Conservation (phyloP, 2,888 invertebrate species). For the Trissoscelio sp. region DNA sequence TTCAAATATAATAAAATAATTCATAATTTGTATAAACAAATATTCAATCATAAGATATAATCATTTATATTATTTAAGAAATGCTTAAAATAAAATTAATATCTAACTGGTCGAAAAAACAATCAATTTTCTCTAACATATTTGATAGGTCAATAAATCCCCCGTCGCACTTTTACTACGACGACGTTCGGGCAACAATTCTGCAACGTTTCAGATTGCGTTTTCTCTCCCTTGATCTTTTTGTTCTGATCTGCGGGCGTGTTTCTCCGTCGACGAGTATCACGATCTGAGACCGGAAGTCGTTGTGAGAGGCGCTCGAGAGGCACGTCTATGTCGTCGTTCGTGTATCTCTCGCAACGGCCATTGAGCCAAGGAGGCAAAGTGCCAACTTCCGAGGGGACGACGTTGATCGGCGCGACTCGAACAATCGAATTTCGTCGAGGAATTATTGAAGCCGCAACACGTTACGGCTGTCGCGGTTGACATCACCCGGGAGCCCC, state of each 20-base stretch:
- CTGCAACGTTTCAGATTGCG: conserved; percentile 55
- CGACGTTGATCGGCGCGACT: conserved; percentile 46
- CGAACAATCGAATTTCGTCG: conserved; percentile 62
- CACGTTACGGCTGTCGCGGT: conserved; percentile 21
- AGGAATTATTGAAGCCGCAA: conserved; percentile 52
- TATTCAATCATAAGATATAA: too few relatives aligned
- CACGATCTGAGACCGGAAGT: conserved; percentile 66
- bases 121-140: neutral
- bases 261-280: conserved; percentile 56
- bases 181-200: conserved; percentile 33
- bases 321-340: conserved; percentile 48
- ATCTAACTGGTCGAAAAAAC: too few relatives aligned
- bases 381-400: conserved; percentile 64
- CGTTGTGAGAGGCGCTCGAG: conserved; percentile 59
- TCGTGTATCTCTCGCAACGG: conserved; percentile 43
- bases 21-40: too few relatives aligned
- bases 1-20: too few relatives aligned
- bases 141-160: conserved; percentile 33
- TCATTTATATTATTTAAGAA: too few relatives aligned
- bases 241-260: conserved; percentile 47
- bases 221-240: conserved; percentile 45
- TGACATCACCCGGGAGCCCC: neutral
- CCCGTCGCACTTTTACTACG: conserved; percentile 26
- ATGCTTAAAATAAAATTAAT: too few relatives aligned
- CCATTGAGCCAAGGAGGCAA: conserved; percentile 60